Percentiles rank a stretch among this genome's conserved stretches.
phyloP scores from a whole-genome alignment of 2,888 invertebrate species.

The Rhaphigaster nebulosa region DNA sequence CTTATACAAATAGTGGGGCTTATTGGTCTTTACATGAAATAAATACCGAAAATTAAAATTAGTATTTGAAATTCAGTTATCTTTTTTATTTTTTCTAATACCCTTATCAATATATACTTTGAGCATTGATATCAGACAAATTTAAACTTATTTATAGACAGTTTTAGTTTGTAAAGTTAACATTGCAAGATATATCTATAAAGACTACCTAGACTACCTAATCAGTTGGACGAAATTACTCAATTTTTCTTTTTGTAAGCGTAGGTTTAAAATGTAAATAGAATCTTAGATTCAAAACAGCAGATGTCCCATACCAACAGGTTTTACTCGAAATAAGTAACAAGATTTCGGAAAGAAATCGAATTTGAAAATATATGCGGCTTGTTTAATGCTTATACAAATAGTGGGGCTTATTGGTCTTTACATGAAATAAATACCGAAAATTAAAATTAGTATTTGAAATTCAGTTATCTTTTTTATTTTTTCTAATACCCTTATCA shows the following conservation, averaged over 20 bases:
- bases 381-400: not conserved
- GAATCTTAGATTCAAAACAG: slow-evolving; percentile 12
- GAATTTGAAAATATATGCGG: not conserved
- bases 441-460: not conserved
- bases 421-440: not conserved
- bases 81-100: not conserved
- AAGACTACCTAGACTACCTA: not conserved
- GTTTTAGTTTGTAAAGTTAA: not conserved
- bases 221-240: not conserved
- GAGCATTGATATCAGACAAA: not conserved
- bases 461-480: not conserved
- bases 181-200: not conserved
- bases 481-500: not conserved
- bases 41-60: not conserved
- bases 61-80: not conserved
- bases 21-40: not conserved
- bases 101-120: not conserved
- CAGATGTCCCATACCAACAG: not conserved
- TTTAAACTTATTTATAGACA: not conserved
- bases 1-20: too few species aligned
- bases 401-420: not conserved
- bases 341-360: not conserved
- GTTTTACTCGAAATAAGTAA: not conserved
- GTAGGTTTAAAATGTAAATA: not conserved
- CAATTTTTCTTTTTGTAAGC: not conserved